Evolutionary conservation across 2,797 vertebrate species (phyloP).

Genomic region (Xyrichtys novacula): DNA sequence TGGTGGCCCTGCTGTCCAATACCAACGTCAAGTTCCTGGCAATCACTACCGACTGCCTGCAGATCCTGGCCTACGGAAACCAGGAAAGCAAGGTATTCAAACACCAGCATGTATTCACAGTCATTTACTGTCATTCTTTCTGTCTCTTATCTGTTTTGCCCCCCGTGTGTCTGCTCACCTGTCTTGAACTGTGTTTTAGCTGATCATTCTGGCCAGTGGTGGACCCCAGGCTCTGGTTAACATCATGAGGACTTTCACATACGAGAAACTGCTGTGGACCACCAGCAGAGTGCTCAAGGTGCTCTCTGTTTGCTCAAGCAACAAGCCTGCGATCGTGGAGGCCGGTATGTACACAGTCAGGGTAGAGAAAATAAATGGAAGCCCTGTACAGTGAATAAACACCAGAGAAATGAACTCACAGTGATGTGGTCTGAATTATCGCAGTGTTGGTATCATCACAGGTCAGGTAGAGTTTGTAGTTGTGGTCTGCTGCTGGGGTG

Average conservation of each 20-base stretch:
- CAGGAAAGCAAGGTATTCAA: conserved; percentile 97
- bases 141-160: background rate
- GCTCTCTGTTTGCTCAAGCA: conserved; percentile 98
- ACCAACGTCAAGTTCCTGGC: conserved; percentile 99
- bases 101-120: background rate
- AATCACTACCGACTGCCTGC: conserved; percentile 98
- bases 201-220: conserved; percentile 98
- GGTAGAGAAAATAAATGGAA: background rate
- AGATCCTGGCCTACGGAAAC: conserved; percentile 99
- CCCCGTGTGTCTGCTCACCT: background rate
- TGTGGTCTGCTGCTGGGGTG: background rate
- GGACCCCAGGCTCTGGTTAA: conserved; percentile 98
- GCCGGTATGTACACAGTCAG: conserved; percentile 87
- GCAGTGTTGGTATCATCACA: background rate
- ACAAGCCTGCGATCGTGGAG: conserved; percentile 99
- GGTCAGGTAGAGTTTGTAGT: background rate
- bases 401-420: too few relatives aligned
- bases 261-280: conserved; percentile 99
- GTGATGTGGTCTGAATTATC: background rate
- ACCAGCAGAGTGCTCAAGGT: conserved; percentile 99
- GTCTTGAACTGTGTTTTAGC: conserved; percentile 74
- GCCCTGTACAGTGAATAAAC: background rate
- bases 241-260: conserved; percentile 99
- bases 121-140: background rate
- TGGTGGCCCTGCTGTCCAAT: conserved; percentile 98